phyloP scores from a whole-genome alignment of 2,113 vertebrate genomes.

The Struthidea cinerea region DNA sequence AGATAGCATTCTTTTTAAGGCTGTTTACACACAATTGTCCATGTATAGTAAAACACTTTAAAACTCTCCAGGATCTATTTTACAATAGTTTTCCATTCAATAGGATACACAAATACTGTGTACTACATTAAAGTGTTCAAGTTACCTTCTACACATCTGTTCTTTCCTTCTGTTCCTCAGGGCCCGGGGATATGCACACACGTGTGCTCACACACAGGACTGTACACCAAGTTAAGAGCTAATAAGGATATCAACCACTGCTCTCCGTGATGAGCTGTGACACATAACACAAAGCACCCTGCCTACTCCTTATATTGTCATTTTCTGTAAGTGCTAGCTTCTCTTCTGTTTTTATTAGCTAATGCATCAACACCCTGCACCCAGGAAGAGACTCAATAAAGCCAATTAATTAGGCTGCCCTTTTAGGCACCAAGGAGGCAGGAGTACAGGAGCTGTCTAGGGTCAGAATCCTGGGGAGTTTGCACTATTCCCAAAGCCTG shows the following conservation, averaged over 20 bases:
- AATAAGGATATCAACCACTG: constrained; percentile 50
- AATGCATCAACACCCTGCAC: constrained; percentile 44
- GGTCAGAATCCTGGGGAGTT: neutral
- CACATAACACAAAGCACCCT: constrained; percentile 17
- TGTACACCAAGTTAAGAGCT: neutral
- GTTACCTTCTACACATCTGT: neutral
- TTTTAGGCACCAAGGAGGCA: constrained; percentile 39
- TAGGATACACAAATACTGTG: neutral
- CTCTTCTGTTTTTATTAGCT: constrained; percentile 37
- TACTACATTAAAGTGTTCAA: neutral
- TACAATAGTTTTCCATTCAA: neutral
- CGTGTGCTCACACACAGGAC: accelerated
- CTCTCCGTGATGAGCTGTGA: constrained; percentile 40
- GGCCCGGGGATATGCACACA: accelerated
- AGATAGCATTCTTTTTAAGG: neutral
- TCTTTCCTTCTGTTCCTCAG: neutral
- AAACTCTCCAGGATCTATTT: neutral
- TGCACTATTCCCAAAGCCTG: constrained; percentile 1
- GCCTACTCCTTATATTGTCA: constrained; percentile 13
- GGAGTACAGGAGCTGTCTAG: neutral
- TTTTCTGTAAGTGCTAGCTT: constrained; percentile 35
- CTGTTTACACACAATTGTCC: neutral
- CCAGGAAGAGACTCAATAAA: constrained; percentile 35
- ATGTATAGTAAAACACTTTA: neutral
- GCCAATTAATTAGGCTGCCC: constrained; percentile 53